Conservation (phyloP, 1,140 invertebrate species). For the Leguminivora glycinivorella region DNA sequence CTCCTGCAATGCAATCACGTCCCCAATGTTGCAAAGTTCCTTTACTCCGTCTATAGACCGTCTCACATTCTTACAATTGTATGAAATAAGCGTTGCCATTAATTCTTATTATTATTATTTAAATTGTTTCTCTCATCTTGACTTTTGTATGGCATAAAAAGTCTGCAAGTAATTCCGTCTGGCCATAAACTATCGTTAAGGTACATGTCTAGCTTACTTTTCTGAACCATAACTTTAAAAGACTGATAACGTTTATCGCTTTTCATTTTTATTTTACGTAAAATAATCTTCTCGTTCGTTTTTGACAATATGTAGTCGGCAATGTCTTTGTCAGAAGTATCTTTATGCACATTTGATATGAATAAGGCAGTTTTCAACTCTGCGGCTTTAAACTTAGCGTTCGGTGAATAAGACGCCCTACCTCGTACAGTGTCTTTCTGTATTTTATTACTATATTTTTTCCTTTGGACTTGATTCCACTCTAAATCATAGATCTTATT, state of each 20-base stretch:
- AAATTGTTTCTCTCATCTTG: neutral
- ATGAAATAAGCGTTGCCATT: neutral
- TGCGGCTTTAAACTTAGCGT: constrained; percentile 24
- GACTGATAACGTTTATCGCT: constrained; percentile 4
- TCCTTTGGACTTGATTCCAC: neutral
- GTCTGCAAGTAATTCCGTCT: constrained; percentile 20
- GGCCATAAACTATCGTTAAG: constrained; percentile 27
- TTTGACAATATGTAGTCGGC: constrained; percentile 29
- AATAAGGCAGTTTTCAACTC: neutral
- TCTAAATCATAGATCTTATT: no score
- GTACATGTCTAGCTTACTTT: neutral
- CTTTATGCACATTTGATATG: constrained; percentile 14
- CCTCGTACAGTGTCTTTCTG: neutral
- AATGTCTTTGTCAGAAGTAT: constrained; percentile 18
- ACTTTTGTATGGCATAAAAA: constrained; percentile 14
- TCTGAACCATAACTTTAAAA: constrained; percentile 16
- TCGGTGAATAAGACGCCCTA: neutral
- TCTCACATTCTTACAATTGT: constrained; percentile 29
- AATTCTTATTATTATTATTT: neutral
- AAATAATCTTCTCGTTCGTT: constrained; percentile 3
- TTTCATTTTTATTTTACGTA: constrained; percentile 23
- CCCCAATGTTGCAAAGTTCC: constrained; percentile 5
- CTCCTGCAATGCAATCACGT: constrained; percentile 29
- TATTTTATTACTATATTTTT: neutral
- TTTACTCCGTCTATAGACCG: neutral